Evolutionary conservation across 2,113 vertebrate species (phyloP), one percentile per base, ranked within the genome.

Genomic region (Cynoglossus semilaevis): DNA sequence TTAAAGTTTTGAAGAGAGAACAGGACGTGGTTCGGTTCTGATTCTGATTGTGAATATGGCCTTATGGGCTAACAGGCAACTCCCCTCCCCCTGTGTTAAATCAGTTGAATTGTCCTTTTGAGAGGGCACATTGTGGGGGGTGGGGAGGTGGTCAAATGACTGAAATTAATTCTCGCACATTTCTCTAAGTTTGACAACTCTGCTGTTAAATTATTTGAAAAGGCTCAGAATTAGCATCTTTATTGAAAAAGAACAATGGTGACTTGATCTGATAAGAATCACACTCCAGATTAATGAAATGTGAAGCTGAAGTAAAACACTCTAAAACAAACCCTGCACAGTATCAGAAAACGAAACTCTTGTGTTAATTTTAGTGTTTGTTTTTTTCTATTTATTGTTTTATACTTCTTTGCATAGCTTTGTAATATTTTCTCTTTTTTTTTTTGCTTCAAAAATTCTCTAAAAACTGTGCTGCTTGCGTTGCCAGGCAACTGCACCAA

Each of bases 401-500:
- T 83, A 72, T 87, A 86, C 85, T 68, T 69, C 72, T 87, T 87
- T 84, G 80, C 76, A 81, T 78, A 79, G 78, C 81, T 83, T 79
- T 80, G 70, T 75, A 79, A 71, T 35, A 44, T 67, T 70, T 69
- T 56, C 77, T 40, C 73, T 71, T 36, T 74, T 82, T 82, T 76
- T 61, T 73, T 80, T 80, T 78, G 40, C 22, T 29, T 29, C 22
- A 6, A 6, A 78, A 79, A 74, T 77, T 83, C 62, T 79, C 70
- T 72, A 72, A 82, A 70, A 79, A 80, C 63, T 83, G 70, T 74
- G 41, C 72, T 67, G 82, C 75, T 86, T 80, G 67, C 64, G 84
- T 89, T 86, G 84, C 85, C 80, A 80, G 80, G 84, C 85, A 86
- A 87, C 87, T 77, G 77, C 72, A 80, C 76, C 82, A 74, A 85